A percentile compares a stretch with the other conserved stretches of the same genome.
phyloP scores from a whole-genome alignment of 2,113 vertebrate genomes.

The Cinclus mexicanus region DNA sequence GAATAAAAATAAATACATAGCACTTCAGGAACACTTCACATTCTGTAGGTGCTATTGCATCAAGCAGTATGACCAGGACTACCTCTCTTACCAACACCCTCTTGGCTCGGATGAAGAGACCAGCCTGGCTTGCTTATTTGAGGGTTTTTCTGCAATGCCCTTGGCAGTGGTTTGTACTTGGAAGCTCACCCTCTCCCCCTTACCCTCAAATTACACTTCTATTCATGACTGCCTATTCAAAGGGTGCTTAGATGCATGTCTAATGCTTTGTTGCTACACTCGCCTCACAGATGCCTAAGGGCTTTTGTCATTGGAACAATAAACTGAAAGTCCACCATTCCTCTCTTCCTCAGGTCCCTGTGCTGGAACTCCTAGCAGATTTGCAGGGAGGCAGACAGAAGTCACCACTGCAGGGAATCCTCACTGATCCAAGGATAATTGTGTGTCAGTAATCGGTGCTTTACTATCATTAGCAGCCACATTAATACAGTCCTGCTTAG shows the following conservation, averaged over 20 bases:
- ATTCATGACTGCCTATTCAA: background rate
- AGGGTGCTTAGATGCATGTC: background rate
- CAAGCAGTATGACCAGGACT: background rate
- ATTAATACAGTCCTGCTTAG: background rate
- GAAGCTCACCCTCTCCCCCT: background rate
- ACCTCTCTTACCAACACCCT: background rate
- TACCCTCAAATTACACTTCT: slow-evolving; percentile 17
- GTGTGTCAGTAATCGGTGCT: background rate
- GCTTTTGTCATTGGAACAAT: background rate
- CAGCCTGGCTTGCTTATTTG: background rate
- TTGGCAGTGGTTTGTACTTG: background rate
- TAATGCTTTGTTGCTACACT: background rate
- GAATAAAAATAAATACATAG: background rate
- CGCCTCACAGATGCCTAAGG: background rate
- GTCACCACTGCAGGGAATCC: background rate
- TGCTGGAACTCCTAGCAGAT: background rate
- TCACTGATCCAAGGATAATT: background rate
- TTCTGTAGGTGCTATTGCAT: background rate
- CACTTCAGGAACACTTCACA: background rate
- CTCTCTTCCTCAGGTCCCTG: background rate
- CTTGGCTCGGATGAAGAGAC: background rate
- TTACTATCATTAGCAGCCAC: background rate
- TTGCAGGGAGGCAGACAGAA: background rate
- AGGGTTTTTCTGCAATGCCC: background rate
- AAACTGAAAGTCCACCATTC: background rate